Evolutionary conservation across 2,797 vertebrate genomes (phyloP).

Genomic region (Cynodonichthys magdalenae): DNA sequence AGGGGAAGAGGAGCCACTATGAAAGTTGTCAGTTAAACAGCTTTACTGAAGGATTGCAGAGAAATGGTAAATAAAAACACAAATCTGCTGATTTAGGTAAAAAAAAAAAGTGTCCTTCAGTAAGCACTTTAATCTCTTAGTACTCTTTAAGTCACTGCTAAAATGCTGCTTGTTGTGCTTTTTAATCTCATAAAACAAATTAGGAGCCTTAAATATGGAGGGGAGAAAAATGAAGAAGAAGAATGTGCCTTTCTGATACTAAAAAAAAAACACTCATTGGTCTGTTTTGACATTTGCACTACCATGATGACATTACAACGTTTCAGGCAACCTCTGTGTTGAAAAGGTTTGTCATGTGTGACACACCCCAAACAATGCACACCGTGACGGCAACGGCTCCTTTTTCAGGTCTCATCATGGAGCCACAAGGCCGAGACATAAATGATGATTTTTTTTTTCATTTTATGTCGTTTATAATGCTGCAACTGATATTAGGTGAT

Average conservation of each 20-base stretch:
- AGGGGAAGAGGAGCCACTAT: constrained; percentile 48
- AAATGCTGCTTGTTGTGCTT: constrained; percentile 40
- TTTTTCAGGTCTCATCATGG: constrained; percentile 55
- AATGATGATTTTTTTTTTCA: constrained; percentile 27
- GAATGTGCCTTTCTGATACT: constrained; percentile 77
- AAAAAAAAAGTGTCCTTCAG: constrained; percentile 62
- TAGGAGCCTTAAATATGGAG: constrained; percentile 11
- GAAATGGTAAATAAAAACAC: constrained; percentile 41
- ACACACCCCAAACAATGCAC: constrained; percentile 51
- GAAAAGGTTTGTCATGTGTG: constrained; percentile 37
- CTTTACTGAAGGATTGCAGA: constrained; percentile 60
- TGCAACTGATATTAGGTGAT: constrained; percentile 58
- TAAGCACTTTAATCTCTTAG: constrained; percentile 59
- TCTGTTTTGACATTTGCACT: constrained; percentile 76
- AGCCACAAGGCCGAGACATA: constrained; percentile 33
- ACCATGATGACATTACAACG: constrained; percentile 51
- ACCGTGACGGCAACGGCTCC: constrained; percentile 49
- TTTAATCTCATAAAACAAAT: constrained; percentile 50
- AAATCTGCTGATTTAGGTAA: constrained; percentile 63
- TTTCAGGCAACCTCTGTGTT: constrained; percentile 47
- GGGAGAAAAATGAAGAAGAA: constrained; percentile 45
- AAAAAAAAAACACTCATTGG: constrained; percentile 59
- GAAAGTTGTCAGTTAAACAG: constrained; percentile 61
- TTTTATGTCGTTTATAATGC: constrained; percentile 52
- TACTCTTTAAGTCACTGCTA: constrained; percentile 46